Conservation (phyloP, 2,888 invertebrate genomes). For the Nephrotoma appendiculata region DNA sequence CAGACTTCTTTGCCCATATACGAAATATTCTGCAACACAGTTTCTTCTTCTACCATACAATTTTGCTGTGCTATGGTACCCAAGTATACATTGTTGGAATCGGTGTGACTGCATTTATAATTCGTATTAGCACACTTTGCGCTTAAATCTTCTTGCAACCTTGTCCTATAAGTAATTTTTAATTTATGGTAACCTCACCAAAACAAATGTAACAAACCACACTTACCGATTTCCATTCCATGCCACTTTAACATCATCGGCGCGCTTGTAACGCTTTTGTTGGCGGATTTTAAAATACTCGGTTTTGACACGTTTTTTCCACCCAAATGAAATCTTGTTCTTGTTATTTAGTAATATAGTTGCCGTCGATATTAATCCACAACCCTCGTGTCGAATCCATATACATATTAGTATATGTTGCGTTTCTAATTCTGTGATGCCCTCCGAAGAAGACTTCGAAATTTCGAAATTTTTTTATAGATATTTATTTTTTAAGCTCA, state of each 20-base stretch:
- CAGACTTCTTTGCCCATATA: slow-evolving; percentile 97
- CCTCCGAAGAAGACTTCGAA: no score
- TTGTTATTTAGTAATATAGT: not conserved
- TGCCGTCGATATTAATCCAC: no score
- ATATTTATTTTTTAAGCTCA: no score
- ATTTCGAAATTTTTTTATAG: no score
- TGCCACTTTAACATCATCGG: slow-evolving; percentile 81
- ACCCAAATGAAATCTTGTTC: slow-evolving; percentile 56
- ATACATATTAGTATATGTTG: no score
- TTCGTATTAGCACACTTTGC: slow-evolving; percentile 63
- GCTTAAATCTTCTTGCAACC: slow-evolving; percentile 31
- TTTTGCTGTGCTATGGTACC: slow-evolving; percentile 95
- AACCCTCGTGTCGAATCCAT: no score
- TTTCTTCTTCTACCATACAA: slow-evolving; percentile 97
- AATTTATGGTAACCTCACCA: not conserved
- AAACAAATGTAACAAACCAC: slow-evolving; percentile 27
- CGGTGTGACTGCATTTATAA: slow-evolving; percentile 73
- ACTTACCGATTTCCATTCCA: slow-evolving; percentile 72
- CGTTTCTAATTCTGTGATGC: no score
- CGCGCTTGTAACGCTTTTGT: slow-evolving; percentile 73
- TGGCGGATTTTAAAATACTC: slow-evolving; percentile 82
- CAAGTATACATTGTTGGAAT: slow-evolving; percentile 97
- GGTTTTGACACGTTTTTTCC: slow-evolving; percentile 80
- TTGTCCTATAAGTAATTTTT: slow-evolving; percentile 6
- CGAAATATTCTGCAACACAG: slow-evolving; percentile 94